phyloP scores from a whole-genome alignment of 2,113 vertebrate genomes.

The Pseudolaguvia tuberculata region DNA sequence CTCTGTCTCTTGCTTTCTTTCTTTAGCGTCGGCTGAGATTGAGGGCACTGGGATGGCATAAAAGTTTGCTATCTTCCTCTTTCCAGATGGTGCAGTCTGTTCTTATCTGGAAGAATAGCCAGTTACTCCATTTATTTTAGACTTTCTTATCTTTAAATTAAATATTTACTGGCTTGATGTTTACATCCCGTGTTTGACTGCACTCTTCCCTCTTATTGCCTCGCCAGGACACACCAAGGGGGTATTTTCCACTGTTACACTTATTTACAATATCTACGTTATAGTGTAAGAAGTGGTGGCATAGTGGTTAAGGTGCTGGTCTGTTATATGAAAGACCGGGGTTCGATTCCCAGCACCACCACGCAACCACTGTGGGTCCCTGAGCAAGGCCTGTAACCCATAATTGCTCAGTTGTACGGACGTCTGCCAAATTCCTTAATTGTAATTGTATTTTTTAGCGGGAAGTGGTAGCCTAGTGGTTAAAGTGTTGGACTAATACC shows the following conservation, averaged over 20 bases:
- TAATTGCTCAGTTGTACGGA: too few species aligned
- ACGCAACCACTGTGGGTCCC: too few species aligned
- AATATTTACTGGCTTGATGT: constrained; percentile 77
- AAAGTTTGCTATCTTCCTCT: constrained; percentile 76
- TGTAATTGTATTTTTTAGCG: too few species aligned
- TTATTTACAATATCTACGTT: too few species aligned
- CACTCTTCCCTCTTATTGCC: constrained; percentile 58
- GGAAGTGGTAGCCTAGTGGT: too few species aligned
- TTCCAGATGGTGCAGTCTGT: constrained; percentile 75
- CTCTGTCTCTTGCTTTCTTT: constrained; percentile 23
- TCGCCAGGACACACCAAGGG: constrained; percentile 56
- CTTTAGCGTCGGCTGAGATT: constrained; percentile 67
- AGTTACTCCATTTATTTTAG: constrained; percentile 75
- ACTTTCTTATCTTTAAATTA: constrained; percentile 78
- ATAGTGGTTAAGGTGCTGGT: too few species aligned
- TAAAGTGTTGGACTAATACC: too few species aligned
- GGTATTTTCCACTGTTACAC: constrained; percentile 34
- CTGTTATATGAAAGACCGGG: too few species aligned
- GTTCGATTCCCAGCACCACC: too few species aligned
- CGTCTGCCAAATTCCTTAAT: too few species aligned
- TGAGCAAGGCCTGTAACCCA: too few species aligned
- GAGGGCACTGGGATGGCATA: constrained; percentile 70
- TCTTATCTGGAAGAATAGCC: constrained; percentile 80
- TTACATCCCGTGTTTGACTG: constrained; percentile 65
- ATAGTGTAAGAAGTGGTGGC: too few species aligned